Evolutionary conservation across 2,888 invertebrate species (phyloP).

Genomic region (Coenonympha glycerion): DNA sequence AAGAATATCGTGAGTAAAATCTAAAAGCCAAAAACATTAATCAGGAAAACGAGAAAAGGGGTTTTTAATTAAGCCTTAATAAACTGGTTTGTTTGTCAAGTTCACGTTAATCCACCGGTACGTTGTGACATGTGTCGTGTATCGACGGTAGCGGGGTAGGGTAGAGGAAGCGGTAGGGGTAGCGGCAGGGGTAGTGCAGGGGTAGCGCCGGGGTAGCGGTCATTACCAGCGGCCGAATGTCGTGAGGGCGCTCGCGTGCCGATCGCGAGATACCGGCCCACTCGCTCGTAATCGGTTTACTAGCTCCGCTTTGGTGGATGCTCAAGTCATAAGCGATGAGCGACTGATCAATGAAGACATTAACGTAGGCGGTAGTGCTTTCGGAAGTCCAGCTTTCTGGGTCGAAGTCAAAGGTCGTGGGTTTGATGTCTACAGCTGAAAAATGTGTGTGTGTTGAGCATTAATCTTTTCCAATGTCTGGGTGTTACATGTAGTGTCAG

Average conservation of each 20-base stretch:
- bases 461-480: no score
- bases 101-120: conserved; percentile 18
- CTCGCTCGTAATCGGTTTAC: conserved; percentile 66
- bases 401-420: no score
- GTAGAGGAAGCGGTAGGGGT: conserved; percentile 32
- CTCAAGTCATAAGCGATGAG: conserved; percentile 23
- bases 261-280: conserved; percentile 55
- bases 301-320: conserved; percentile 45
- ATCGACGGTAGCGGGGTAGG: not conserved
- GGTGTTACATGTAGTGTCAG: no score
- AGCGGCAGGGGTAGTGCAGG: not conserved
- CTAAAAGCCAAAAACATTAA: not conserved
- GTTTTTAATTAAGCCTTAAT: no score
- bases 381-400: no score
- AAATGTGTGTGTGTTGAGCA: no score
- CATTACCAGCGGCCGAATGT: conserved; percentile 52
- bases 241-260: conserved; percentile 48
- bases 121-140: conserved; percentile 23
- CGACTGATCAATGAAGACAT: no score
- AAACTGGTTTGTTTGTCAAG: conserved; percentile 7
- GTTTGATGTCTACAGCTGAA: no score
- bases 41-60: not conserved
- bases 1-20: no score
- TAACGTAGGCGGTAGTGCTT: no score
- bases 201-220: conserved; percentile 1